These are phyloP conservation scores for Phyllotreta cruciferae DNA, from an alignment of 2,888 invertebrate species.

Conservation along the genomic window DNA sequence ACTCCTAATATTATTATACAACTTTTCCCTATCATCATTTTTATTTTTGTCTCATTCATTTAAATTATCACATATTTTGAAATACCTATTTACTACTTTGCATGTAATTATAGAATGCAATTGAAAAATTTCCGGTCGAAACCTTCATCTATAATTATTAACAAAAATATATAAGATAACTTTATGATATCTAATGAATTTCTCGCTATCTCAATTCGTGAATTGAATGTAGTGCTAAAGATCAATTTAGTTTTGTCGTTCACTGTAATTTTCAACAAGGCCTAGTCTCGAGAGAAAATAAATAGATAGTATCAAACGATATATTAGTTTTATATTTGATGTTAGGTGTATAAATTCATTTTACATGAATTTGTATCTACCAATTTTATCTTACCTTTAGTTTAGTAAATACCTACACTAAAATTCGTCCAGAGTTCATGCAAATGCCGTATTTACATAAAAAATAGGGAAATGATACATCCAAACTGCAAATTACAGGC, in stretches of 20 bases:
- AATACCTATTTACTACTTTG: not conserved
- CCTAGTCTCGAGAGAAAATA: not conserved
- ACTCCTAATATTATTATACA: too few relatives aligned
- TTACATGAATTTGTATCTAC: too few relatives aligned
- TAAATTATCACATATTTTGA: too few relatives aligned
- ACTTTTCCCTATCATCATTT: too few relatives aligned
- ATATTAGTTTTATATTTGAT: too few relatives aligned
- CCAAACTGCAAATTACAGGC: conserved; percentile 31
- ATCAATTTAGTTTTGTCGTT: conserved; percentile 29
- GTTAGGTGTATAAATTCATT: too few relatives aligned
- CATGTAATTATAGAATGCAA: conserved; percentile 6
- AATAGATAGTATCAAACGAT: too few relatives aligned
- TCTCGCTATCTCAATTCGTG: conserved; percentile 7
- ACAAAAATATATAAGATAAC: conserved; percentile 1
- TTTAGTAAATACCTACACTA: too few relatives aligned
- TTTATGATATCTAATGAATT: not conserved
- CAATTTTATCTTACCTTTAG: too few relatives aligned
- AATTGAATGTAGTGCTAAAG: conserved; percentile 29
- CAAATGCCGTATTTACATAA: not conserved
- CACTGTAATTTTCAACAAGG: conserved; percentile 22
- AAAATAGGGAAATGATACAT: conserved; percentile 4
- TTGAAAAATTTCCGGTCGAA: conserved; percentile 6
- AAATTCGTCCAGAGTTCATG: too few relatives aligned
- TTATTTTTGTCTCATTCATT: not conserved
- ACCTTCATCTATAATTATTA: conserved; percentile 9